phyloP scores from a whole-genome alignment of 2,113 vertebrate genomes.

The Acanthochromis polyacanthus region DNA sequence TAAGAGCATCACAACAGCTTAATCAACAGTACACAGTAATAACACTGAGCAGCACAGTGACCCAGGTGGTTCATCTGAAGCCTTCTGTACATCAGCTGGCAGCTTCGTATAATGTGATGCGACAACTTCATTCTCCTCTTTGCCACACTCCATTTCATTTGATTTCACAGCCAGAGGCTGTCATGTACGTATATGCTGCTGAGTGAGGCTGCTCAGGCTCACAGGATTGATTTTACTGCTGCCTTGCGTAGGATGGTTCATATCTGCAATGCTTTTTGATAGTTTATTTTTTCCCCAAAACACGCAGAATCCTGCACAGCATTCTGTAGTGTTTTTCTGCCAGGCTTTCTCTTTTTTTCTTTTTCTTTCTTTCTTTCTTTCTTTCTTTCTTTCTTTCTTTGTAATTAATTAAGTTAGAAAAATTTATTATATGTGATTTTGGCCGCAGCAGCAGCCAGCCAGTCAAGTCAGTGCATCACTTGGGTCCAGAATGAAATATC shows the following conservation, averaged over 20 bases:
- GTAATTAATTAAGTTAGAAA: neutral
- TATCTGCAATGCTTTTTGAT: conserved; percentile 24
- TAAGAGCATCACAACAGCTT: conserved; percentile 1
- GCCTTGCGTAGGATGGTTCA: conserved; percentile 32
- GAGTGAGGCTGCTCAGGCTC: conserved; percentile 6
- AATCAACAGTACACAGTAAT: neutral
- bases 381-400: too few species aligned
- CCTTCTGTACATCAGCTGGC: conserved; percentile 2
- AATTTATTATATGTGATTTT: neutral
- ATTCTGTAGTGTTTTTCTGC: neutral
- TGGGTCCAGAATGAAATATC: neutral
- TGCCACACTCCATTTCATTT: conserved; percentile 33
- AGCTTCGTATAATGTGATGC: conserved; percentile 30
- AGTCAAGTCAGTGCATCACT: neutral
- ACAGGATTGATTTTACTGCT: conserved; percentile 31
- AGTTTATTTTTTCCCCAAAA: neutral
- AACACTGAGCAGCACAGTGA: neutral
- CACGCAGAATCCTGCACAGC: conserved; percentile 1
- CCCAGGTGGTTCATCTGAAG: conserved; percentile 20
- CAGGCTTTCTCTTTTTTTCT: neutral
- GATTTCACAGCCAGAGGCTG: conserved; percentile 20
- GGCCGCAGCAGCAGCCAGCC: neutral
- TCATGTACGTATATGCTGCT: neutral
- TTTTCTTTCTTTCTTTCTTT: neutral
- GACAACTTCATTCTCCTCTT: conserved; percentile 31